phyloP scores from a whole-genome alignment of 2,113 vertebrate genomes.

The Pterophyllum scalare region DNA sequence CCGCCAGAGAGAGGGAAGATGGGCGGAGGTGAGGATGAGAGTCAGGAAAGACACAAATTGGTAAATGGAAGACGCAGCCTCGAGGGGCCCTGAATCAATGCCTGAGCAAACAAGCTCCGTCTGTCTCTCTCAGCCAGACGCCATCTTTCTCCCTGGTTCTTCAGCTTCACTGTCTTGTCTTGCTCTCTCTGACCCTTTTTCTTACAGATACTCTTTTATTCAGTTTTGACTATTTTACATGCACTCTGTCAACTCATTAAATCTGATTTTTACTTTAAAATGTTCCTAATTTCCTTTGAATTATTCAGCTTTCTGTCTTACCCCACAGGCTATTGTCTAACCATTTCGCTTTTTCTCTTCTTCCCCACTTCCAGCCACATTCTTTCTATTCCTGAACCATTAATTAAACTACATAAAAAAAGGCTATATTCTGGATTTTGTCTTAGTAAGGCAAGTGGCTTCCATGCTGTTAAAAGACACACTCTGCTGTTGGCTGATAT shows the following conservation, averaged over 20 bases:
- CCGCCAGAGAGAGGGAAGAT: constrained; percentile 67
- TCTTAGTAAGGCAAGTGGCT: background rate
- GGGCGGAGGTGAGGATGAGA: constrained; percentile 72
- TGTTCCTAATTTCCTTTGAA: constrained; percentile 32
- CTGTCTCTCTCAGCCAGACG: constrained; percentile 48
- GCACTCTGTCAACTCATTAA: constrained; percentile 33
- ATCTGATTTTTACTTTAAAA: constrained; percentile 15
- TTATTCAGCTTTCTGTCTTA: constrained; percentile 28
- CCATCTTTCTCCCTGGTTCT: constrained; percentile 54
- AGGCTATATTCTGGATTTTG: background rate
- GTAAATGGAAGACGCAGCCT: constrained; percentile 78
- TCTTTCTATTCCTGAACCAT: constrained; percentile 14
- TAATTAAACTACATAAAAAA: constrained; percentile 21
- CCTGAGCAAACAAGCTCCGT: constrained; percentile 68
- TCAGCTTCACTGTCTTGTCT: constrained; percentile 24
- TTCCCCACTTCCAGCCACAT: background rate
- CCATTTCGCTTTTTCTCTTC: constrained; percentile 8
- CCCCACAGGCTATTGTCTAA: constrained; percentile 9
- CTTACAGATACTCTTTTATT: constrained; percentile 14
- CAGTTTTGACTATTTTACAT: constrained; percentile 14
- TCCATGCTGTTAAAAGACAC: background rate
- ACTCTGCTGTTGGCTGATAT: background rate
- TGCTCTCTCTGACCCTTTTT: constrained; percentile 27
- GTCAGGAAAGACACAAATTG: constrained; percentile 80
- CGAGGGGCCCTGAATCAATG: constrained; percentile 78